Evolutionary conservation across 2,113 vertebrate genomes (phyloP), one percentile per base, ranked within the genome.

Genomic region (Pangasianodon gigas): DNA sequence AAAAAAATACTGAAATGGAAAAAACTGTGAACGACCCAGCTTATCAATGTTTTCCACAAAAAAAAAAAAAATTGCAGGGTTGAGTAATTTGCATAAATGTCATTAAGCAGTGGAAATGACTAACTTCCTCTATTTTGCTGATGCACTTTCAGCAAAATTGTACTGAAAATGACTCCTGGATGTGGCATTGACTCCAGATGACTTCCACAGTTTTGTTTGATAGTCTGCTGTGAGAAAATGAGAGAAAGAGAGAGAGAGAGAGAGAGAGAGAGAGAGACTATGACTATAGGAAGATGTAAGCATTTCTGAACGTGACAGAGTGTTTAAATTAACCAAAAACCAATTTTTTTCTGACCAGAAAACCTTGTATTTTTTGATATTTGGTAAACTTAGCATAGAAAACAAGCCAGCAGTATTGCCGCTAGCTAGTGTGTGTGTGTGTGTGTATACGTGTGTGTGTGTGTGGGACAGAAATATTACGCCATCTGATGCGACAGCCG

Each of bases 61-160:
- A 77, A 74, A 41, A 1, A 69, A 69, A 69, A 69, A 69, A 71
- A 32, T 29, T 18, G 41, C 77, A 51, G 0, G 26, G 44, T 80
- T 51, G 8, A 16, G 24, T 52, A 75, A 94, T 95, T 94, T 93
- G 93, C 94, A 95, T 94, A 93, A 95, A 94, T 94, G 91, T 95
- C 83, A 94, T 95, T 95, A 94, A 91, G 89, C 19, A 82, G 82
- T 90, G 89, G 90, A 93, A 93, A 93, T 93, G 93, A 94, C 91
- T 87, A 85, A 85, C 88, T 84, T 87, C 19, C 46, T 14, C 10
- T 71, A 6, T 8, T 79, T 74, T 82, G 51, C 79, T 82, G 79
- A 82, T 88, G 29, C 82, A 52, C 32, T 60, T 89, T 93, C 91
- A 91, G 92, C 93, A 90, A 92, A 93, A 93, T 89, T 89, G 48